These are phyloP conservation scores for Pteromalus puparum DNA, from an alignment of 1,140 invertebrate species.

Conservation along the genomic window DNA sequence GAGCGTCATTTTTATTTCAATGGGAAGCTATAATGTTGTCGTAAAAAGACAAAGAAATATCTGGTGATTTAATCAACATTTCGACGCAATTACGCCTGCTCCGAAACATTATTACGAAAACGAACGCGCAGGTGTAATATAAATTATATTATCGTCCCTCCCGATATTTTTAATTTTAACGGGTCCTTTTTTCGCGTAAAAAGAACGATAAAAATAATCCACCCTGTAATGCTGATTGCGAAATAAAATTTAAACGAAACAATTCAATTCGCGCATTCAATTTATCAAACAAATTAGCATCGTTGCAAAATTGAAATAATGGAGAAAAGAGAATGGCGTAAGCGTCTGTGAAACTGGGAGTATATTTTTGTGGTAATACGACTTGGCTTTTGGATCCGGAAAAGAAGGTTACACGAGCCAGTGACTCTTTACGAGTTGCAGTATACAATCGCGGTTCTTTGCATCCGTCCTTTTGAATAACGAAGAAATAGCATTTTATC, in stretches of 20 bases:
- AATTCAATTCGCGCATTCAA: background rate
- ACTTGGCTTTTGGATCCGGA: constrained; percentile 45
- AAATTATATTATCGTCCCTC: no score
- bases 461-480: constrained; percentile 17
- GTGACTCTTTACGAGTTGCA: constrained; percentile 29
- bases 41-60: no score
- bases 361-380: constrained; percentile 45
- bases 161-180: background rate
- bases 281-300: background rate
- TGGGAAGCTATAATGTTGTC: no score
- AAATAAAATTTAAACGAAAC: background rate
- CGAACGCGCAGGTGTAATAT: no score
- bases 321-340: constrained; percentile 31
- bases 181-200: background rate
- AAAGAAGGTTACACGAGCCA: constrained; percentile 46
- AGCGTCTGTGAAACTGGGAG: background rate
- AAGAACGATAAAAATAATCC: background rate
- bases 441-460: background rate
- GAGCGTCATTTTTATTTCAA: no score
- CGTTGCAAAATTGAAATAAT: constrained; percentile 14
- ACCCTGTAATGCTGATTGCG: background rate
- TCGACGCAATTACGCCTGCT: background rate
- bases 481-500: background rate
- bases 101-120: background rate
- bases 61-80: background rate